Base-by-base conservation (phyloP, 2,888 invertebrate genomes). In the Phyto melanocephala region DNA sequence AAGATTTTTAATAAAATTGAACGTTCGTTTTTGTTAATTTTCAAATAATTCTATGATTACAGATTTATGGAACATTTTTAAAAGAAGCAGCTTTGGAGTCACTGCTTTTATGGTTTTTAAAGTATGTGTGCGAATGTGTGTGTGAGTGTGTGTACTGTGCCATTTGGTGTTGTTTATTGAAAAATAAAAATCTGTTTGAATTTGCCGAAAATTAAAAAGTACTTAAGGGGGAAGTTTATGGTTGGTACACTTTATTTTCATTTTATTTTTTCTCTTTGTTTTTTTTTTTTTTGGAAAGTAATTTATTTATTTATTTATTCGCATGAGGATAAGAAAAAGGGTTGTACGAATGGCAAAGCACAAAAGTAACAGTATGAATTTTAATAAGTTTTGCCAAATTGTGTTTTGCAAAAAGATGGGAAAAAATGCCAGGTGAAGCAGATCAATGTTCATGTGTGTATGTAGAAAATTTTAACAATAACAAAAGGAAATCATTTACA, bases 181-280 rank as follows among this genome's bases (percentile, higher is more conserved):
- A 68, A 63, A 54, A 52, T n/a, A 60, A 60, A 50, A 58, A 33
- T 72, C 58, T 65, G 65, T 72, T 79, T 79, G 79, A 72, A 78
- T 72, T 65, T 79, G 20, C 79, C 79, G 79, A 79, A 79, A 79
- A 67, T 72, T 79, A 65, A 79, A 79, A 72, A 52, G 52, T 79
- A 60, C 65, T 72, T 79, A 72, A 67, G 52, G 60, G 72, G 65
- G 65, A 79, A 72, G 65, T 79, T 79, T 68, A 75, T 54, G 74
- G 63, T 56, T 75, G 74, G 54, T 56, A 63, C 15, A 42, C 15
- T 45, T 74, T 15, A 33, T 15, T 54, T 75, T 28, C 15, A 17
- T 35, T 37, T 56, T 35, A 45, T n/a, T 58, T 28, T n/a, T 52
- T 11, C n/a, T 54, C 24, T 40, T 20, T 28, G 11, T n/a, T 52